Conservation (phyloP, 35 echinoderm and acorn worm genomes). For the Lytechinus pictus region DNA sequence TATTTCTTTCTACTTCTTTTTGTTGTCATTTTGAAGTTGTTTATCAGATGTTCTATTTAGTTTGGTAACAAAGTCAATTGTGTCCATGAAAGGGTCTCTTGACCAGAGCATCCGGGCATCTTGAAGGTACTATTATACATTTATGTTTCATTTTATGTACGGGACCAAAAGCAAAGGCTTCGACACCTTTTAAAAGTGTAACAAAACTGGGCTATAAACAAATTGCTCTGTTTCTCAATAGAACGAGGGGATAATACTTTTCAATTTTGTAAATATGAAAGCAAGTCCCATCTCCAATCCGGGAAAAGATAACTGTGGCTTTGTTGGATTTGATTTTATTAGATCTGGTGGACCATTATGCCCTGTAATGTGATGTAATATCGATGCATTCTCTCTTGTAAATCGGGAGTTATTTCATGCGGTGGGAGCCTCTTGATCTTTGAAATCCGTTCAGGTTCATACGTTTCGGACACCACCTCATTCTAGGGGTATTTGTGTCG, state of each 20-base stretch:
- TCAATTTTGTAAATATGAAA: constrained; percentile 14
- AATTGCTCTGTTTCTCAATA: background rate
- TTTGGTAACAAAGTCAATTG: background rate
- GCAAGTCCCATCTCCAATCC: background rate
- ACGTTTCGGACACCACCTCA: background rate
- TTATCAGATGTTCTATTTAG: background rate
- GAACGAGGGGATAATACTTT: background rate
- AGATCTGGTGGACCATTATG: background rate
- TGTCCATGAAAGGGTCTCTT: background rate
- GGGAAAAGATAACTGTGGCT: background rate
- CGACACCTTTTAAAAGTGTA: background rate
- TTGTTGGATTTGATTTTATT: background rate
- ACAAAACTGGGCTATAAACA: background rate
- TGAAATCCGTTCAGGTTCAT: background rate
- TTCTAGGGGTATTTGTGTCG: background rate
- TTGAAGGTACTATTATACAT: background rate
- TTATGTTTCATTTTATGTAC: background rate
- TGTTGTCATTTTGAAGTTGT: background rate
- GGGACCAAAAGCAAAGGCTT: background rate
- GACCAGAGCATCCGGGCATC: background rate
- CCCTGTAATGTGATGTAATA: constrained; percentile 12
- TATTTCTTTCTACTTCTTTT: background rate
- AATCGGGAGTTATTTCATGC: background rate
- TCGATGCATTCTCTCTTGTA: background rate
- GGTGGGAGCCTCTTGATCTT: background rate